Conservation (phyloP, 2,888 invertebrate species). For the Hydropsyche betteni region DNA sequence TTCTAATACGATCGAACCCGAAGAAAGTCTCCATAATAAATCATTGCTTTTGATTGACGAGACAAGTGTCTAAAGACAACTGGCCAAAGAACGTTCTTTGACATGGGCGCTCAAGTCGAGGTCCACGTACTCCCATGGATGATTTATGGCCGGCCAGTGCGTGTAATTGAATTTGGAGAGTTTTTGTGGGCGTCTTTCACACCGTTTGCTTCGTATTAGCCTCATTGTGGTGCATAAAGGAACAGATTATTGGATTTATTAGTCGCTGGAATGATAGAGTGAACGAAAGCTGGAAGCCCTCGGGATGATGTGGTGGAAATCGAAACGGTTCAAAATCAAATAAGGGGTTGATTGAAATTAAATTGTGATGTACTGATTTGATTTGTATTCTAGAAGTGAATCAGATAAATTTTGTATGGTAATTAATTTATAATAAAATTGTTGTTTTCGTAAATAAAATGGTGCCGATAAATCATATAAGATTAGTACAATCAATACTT, state of each 20-base stretch:
- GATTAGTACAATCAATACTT: background rate
- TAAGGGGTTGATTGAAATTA: too few relatives aligned
- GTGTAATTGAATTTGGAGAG: slow-evolving; percentile 47
- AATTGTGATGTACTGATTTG: too few relatives aligned
- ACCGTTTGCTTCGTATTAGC: slow-evolving; percentile 43
- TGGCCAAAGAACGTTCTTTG: background rate
- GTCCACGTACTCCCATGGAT: slow-evolving; percentile 6
- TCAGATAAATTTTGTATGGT: too few relatives aligned
- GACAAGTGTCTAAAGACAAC: slow-evolving; percentile 12
- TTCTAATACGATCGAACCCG: too few relatives aligned
- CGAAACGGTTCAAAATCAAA: too few relatives aligned
- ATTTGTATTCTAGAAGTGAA: too few relatives aligned
- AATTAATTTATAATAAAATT: too few relatives aligned
- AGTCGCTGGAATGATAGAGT: slow-evolving; percentile 13
- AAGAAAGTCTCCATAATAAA: too few relatives aligned
- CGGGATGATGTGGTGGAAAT: too few relatives aligned
- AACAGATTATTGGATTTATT: slow-evolving; percentile 42
- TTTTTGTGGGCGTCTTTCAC: slow-evolving; percentile 43
- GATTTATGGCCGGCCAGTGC: slow-evolving; percentile 31
- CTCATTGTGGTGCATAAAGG: slow-evolving; percentile 36
- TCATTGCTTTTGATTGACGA: slow-evolving; percentile 18
- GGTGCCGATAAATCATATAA: background rate
- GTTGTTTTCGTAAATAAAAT: too few relatives aligned
- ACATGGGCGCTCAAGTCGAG: slow-evolving; percentile 17
- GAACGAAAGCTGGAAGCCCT: too few relatives aligned